Evolutionary conservation across 2,888 invertebrate genomes (phyloP).

Genomic region (Esperia sulphurella): DNA sequence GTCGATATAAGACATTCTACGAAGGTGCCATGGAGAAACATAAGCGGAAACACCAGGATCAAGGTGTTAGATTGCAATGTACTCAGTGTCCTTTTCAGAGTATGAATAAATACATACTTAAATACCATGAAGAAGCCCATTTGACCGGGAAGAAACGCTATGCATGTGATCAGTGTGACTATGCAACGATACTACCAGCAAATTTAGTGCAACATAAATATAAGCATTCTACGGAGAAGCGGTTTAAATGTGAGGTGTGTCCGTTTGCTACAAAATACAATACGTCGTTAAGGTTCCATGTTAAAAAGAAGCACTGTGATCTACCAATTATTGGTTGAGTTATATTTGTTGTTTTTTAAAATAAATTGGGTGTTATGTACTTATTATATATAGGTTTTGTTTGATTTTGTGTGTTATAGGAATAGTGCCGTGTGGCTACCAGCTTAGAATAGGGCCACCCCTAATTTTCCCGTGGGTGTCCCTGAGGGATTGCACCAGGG

Average conservation of each 20-base stretch:
- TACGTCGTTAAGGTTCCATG: constrained; percentile 67
- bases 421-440: too few relatives aligned
- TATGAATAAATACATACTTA: constrained; percentile 68
- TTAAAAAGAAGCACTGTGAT: constrained; percentile 74
- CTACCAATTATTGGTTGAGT: constrained; percentile 56
- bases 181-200: constrained; percentile 63
- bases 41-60: constrained; percentile 49
- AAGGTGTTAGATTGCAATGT: constrained; percentile 62
- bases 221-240: constrained; percentile 65
- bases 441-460: too few relatives aligned
- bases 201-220: constrained; percentile 69
- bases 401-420: background rate
- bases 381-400: constrained; percentile 10
- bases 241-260: constrained; percentile 70
- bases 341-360: constrained; percentile 27
- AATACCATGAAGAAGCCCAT: constrained; percentile 67
- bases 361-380: constrained; percentile 51
- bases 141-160: constrained; percentile 61
- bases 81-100: constrained; percentile 62
- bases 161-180: constrained; percentile 62
- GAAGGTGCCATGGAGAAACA: constrained; percentile 65
- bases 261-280: constrained; percentile 71
- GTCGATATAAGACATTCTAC: constrained; percentile 61
- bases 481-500: too few relatives aligned
- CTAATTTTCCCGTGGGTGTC: too few relatives aligned